Evolutionary conservation across 2,888 invertebrate species (phyloP), one percentile per base, ranked within the genome.

Genomic region (Hedya salicella): DNA sequence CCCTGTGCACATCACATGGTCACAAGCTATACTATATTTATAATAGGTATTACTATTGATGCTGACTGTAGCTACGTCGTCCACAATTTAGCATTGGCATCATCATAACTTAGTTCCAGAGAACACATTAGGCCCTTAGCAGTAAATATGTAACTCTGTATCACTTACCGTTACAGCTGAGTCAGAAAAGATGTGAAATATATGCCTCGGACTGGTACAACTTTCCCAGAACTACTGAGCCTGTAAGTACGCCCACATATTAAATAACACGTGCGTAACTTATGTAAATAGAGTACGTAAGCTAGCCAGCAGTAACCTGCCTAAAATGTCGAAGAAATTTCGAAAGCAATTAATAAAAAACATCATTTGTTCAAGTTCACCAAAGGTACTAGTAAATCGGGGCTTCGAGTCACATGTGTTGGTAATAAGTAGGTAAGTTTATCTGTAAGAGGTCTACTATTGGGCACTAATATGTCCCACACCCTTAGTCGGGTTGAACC

Each of bases 181-280:
- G 16, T 17, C 50, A 60, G 61, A 42, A 50, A 62, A 53, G 3
- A 62, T 53, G 36, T 46, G 16, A 53, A 46, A 62, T 62, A 39
- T 36, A 52, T 50, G 25, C 40, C 40, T 6, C 17, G 42, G 11
- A 53, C 53, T 46, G 36, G 32, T 46, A 62, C 62, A 62, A 53
- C 62, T 62, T 62, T 62, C 62, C 32, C 62, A 62, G 53, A 53
- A 62, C 62, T 62, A 62, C 62, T 44, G 61, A 11, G 16, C 42
- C 40, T 62, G 36, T 16, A 53, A 44, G 17, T 44, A 42, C 44
- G 40, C 53, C 53, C 39, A 39, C 53, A 42, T 44, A 36, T 62
- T 62, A 11, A 42, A 62, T 53, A 62, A 62, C 62, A 53, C n/a
- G 14, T 19, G 32, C 52, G 36, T 19, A 59, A 48, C 46, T 3